A percentile compares a stretch with the other conserved stretches of the same genome.
These are phyloP conservation scores for Temnothorax rugatulus DNA, from an alignment of 2,888 invertebrate genomes.

Conservation along the genomic window DNA sequence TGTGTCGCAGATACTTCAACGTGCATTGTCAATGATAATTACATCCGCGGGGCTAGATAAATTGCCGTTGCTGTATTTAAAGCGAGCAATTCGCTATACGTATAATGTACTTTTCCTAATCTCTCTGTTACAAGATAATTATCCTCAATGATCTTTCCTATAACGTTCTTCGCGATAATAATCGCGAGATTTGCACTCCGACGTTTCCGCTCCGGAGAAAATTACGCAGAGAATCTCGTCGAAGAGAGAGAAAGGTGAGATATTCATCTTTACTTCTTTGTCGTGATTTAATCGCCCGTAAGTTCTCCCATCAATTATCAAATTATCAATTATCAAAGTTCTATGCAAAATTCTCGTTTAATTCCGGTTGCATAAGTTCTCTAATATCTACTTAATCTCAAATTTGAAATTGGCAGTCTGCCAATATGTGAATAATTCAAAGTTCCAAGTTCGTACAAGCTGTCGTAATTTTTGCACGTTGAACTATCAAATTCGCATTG, in stretches of 20 bases:
- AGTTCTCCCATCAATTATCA: conserved; percentile 33
- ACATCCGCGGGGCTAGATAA: conserved; percentile 4
- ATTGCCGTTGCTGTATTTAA: neutral
- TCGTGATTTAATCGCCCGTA: conserved; percentile 9
- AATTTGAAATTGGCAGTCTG: conserved; percentile 16
- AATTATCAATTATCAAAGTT: conserved; percentile 39
- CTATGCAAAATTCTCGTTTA: conserved; percentile 17
- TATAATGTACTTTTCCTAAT: conserved; percentile 9
- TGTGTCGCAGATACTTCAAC: conserved; percentile 37
- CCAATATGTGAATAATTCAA: conserved; percentile 12
- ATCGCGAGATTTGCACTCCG: conserved; percentile 29
- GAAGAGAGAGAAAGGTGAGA: neutral
- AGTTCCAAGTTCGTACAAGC: conserved; percentile 25
- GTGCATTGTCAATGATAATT: conserved; percentile 19
- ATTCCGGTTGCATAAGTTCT: conserved; percentile 9
- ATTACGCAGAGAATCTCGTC: neutral
- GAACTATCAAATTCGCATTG: conserved; percentile 27
- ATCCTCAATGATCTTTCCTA: neutral
- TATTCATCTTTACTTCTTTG: conserved; percentile 18
- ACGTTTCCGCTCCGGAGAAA: conserved; percentile 12
- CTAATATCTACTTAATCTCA: conserved; percentile 28
- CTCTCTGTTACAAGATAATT: conserved; percentile 28
- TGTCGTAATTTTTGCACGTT: conserved; percentile 15
- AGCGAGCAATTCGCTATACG: neutral
- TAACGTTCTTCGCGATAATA: neutral